Evolutionary conservation across 2,888 invertebrate genomes (phyloP), one percentile per base, ranked within the genome.

Genomic region (Cenopis cana): DNA sequence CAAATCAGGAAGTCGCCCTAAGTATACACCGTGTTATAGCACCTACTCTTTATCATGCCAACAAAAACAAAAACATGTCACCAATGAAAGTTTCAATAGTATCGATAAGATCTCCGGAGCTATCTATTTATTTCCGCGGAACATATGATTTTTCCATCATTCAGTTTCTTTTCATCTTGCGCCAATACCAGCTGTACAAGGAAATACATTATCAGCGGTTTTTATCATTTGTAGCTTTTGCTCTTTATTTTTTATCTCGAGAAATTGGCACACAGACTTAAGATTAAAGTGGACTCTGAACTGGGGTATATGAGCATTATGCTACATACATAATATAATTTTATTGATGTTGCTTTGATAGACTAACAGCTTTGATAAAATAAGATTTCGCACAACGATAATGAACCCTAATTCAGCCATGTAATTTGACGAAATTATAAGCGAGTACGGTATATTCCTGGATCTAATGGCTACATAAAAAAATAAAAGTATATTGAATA

Each of bases 401-500:
- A 14, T 36, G 52, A 49, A 55, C n/a, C 54, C 33, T 1, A 38
- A 68, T 68, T 46, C 29, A 17, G 3, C 41, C 4, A n/a, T 46
- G 2, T 20, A 9, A 14, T 54, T 57, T n/a, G 11, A 49, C 12
- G 24, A 59, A 52, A 57, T 57, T 33, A 50, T 41, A 57, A 46
- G 64, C 65, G 18, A 24, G 50, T 50, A 8, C 17, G 17, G 50
- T 38, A 20, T 52, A 33, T 38, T 52, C 41, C 18, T 41, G 33
- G 46, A 33, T 64, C 64, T 52, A 59, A 64, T 70, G 41, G 65
- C 65, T 12, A 50, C 18, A 64, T 52, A 60, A 36, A 66, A n/a
- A 66, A 38, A 46, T 52, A 46, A 70, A 64, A 60, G 70, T 77
- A 81, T 84, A 84, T 81, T 79, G 82, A 84, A 81, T 81, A 82